These are phyloP conservation scores for Atractosteus spatula DNA, from an alignment of 2,113 vertebrate genomes.

Conservation along the genomic window DNA sequence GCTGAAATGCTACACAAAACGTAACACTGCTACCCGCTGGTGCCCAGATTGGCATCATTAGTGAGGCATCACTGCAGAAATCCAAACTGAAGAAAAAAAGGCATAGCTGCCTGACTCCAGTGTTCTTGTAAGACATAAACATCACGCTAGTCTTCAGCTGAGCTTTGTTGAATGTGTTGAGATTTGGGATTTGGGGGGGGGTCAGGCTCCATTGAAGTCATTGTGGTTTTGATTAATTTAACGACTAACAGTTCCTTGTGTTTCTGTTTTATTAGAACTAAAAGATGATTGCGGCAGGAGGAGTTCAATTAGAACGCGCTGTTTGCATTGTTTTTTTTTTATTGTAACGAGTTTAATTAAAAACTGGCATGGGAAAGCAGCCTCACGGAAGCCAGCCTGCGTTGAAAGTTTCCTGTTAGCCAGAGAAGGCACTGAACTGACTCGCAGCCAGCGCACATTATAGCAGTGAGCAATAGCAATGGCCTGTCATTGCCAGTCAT, in stretches of 20 bases:
- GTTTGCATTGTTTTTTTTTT: slow-evolving; percentile 16
- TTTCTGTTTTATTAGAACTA: slow-evolving; percentile 18
- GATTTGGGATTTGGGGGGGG: too few species aligned
- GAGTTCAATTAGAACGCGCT: slow-evolving; percentile 17
- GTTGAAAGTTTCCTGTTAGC: not conserved
- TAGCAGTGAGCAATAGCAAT: too few species aligned
- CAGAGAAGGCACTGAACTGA: not conserved
- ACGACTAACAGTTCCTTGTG: slow-evolving; percentile 9
- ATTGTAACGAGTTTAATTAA: slow-evolving; percentile 24
- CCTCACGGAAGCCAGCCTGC: not conserved
- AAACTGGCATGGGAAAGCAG: not conserved
- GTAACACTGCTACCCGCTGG: too few species aligned
- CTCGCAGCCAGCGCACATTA: not conserved
- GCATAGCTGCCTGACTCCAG: not conserved
- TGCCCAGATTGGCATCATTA: too few species aligned
- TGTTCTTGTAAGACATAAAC: not conserved
- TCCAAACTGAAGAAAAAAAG: too few species aligned
- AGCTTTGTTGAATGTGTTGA: too few species aligned
- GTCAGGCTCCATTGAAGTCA: slow-evolving; percentile 9
- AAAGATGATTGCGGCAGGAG: slow-evolving; percentile 25
- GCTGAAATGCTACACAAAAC: too few species aligned
- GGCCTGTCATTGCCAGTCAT: too few species aligned
- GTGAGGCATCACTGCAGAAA: too few species aligned
- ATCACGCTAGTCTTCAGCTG: too few species aligned
- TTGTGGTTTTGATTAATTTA: slow-evolving; percentile 24